Conservation (phyloP, 2,797 vertebrate species). For the Cirrhinus molitorella region DNA sequence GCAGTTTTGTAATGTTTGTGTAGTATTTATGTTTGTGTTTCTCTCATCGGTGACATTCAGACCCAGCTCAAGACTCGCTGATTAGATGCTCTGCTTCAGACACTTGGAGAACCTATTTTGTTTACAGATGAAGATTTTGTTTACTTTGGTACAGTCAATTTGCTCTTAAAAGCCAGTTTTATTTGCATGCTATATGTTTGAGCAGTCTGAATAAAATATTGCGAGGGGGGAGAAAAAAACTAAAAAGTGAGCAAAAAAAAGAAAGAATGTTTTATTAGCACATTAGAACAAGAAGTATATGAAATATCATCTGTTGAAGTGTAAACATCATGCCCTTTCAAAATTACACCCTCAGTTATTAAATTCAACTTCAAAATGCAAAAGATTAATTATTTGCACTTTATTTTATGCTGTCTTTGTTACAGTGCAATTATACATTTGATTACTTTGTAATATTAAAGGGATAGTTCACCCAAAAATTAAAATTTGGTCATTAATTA, state of each 20-base stretch:
- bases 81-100: conserved; percentile 56
- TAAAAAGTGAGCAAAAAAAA: not conserved
- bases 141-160: conserved; percentile 56
- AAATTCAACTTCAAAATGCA: not conserved
- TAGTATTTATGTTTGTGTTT: conserved; percentile 35
- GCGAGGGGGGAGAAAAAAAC: not conserved
- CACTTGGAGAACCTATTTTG: conserved; percentile 54
- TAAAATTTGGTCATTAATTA: too few relatives aligned
- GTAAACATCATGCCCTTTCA: not conserved
- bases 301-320: not conserved
- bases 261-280: not conserved
- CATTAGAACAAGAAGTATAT: conserved; percentile 22
- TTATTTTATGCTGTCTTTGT: not conserved
- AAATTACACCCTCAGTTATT: not conserved
- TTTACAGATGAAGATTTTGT: conserved; percentile 58
- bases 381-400: not conserved
- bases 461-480: too few relatives aligned
- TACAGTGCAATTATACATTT: too few relatives aligned
- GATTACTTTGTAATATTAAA: too few relatives aligned
- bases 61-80: conserved; percentile 50
- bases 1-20: conserved; percentile 5
- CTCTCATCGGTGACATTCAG: conserved; percentile 29
- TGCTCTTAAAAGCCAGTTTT: conserved; percentile 56
- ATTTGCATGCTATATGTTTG: conserved; percentile 31
- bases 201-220: conserved; percentile 14